Conservation (phyloP, 2,797 vertebrate genomes). For the Phrynocephalus vlangalii region DNA sequence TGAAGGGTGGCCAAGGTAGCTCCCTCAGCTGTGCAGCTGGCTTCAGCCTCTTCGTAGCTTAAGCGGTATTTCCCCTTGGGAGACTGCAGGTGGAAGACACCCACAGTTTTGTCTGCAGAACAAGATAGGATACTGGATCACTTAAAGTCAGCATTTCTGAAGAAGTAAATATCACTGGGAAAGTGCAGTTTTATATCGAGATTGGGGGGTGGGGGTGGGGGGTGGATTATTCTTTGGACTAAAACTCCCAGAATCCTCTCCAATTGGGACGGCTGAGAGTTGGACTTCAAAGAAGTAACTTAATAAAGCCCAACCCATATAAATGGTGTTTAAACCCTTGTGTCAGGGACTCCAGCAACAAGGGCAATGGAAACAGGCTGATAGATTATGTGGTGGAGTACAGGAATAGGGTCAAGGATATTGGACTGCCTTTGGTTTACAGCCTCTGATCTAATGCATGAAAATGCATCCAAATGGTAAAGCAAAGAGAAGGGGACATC, state of each 20-base stretch:
- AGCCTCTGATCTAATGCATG: neutral
- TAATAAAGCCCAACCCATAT: neutral
- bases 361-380: neutral
- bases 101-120: conserved; percentile 87
- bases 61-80: conserved; percentile 84
- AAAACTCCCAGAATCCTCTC: too few relatives aligned
- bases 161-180: neutral
- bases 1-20: conserved; percentile 84
- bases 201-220: too few relatives aligned
- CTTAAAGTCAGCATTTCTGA: neutral
- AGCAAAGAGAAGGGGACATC: neutral
- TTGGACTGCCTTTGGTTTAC: neutral
- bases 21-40: conserved; percentile 83
- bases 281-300: too few relatives aligned
- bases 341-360: neutral
- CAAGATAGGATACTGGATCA: neutral
- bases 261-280: too few relatives aligned
- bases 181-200: neutral
- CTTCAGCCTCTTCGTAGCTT: conserved; percentile 85
- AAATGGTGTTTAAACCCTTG: neutral
- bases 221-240: too few relatives aligned
- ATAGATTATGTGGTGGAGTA: neutral
- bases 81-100: conserved; percentile 91
- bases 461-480: neutral
- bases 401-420: neutral